Percentiles rank a stretch among this genome's conserved stretches.
Conservation (phyloP, 2,113 vertebrate genomes). For the Ammodytes dubius region DNA sequence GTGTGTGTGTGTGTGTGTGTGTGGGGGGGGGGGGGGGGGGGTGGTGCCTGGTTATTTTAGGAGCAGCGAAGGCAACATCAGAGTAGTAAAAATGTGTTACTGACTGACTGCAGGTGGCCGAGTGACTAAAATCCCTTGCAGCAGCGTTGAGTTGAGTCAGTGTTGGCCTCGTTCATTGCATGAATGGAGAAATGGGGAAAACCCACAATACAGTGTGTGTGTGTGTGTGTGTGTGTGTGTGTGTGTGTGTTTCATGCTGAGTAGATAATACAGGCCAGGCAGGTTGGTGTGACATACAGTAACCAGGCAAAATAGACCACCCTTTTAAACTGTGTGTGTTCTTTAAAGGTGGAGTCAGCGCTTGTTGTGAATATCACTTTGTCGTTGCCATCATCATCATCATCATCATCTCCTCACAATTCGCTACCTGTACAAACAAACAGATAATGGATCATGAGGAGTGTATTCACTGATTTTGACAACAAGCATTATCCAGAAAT, state of each 20-base stretch:
- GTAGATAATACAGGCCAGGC: constrained; percentile 33
- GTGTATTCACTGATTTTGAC: too few relatives aligned
- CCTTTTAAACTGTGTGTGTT: too few relatives aligned
- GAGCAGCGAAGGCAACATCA: constrained; percentile 57
- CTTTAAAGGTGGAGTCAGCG: too few relatives aligned
- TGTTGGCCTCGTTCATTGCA: constrained; percentile 50
- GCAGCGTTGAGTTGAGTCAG: constrained; percentile 59
- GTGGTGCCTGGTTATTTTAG: constrained; percentile 70
- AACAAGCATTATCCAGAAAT: too few relatives aligned
- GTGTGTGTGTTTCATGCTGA: constrained; percentile 27
- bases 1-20: too few relatives aligned
- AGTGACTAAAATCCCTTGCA: constrained; percentile 49
- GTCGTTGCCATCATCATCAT: too few relatives aligned
- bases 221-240: background rate
- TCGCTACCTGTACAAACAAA: too few relatives aligned
- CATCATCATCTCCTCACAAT: too few relatives aligned
- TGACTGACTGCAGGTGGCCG: constrained; percentile 59
- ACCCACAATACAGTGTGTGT: constrained; percentile 20
- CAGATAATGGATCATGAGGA: too few relatives aligned
- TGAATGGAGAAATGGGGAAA: constrained; percentile 59
- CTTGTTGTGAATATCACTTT: too few relatives aligned
- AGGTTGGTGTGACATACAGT: constrained; percentile 9
- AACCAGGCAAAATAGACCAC: background rate
- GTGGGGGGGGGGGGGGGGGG: background rate
- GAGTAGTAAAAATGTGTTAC: constrained; percentile 45